phyloP scores from a whole-genome alignment of 1,140 invertebrate species.

The Drosophila guanche region DNA sequence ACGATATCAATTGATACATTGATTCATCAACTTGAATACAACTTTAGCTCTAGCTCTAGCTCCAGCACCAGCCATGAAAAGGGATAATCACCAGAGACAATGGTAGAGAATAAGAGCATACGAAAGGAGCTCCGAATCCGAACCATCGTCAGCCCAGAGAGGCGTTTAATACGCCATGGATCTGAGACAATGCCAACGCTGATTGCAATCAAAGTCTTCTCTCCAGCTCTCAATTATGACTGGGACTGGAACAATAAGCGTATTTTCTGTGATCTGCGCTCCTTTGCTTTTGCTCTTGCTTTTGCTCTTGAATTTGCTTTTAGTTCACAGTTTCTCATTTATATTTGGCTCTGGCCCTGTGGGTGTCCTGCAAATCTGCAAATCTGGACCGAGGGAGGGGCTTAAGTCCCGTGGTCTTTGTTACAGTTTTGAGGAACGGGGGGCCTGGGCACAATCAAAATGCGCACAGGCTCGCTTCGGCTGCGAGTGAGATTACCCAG shows the following conservation, averaged over 20 bases:
- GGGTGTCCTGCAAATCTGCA: constrained; percentile 4
- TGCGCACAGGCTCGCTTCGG: constrained; percentile 4
- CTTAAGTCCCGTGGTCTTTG: constrained; percentile 27
- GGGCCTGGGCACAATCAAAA: constrained; percentile 17
- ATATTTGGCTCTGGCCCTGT: too few species aligned
- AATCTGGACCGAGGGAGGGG: neutral
- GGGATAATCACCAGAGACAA: constrained; percentile 37
- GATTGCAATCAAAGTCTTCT: constrained; percentile 37
- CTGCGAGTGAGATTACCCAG: neutral
- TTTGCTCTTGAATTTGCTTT: neutral
- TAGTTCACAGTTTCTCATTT: too few species aligned
- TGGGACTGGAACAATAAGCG: constrained; percentile 19
- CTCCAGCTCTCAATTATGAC: constrained; percentile 29
- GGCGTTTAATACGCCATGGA: constrained; percentile 3
- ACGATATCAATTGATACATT: constrained; percentile 41
- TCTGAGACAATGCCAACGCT: constrained; percentile 19
- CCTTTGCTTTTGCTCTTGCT: constrained; percentile 1
- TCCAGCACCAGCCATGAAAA: neutral
- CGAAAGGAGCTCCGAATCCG: too few species aligned
- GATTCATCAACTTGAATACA: constrained; percentile 18
- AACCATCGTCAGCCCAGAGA: neutral
- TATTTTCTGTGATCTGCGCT: constrained; percentile 19
- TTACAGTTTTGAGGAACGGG: constrained; percentile 6
- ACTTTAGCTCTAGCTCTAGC: too few species aligned
- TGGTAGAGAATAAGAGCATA: neutral